Evolutionary conservation across 92 coral and sea anemone species (phyloP), one percentile per base, ranked within the genome.

Genomic region (Epizoanthus ramosus): DNA sequence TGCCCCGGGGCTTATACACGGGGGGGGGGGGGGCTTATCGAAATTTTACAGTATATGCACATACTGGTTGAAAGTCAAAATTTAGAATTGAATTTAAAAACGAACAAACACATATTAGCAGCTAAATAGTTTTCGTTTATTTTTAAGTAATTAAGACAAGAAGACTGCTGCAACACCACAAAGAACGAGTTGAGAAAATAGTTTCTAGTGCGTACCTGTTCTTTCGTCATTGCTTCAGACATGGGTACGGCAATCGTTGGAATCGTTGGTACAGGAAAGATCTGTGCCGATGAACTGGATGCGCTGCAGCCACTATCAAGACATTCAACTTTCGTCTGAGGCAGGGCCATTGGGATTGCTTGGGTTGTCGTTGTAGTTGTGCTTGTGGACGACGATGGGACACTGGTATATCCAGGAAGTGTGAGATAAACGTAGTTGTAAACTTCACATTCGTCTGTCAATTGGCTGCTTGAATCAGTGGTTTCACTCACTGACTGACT

Each of bases 251-350:
- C 82, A 77, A 77, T 37, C 22, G 82, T 18, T 63, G 82, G 82
- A 61, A 77, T 37, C 41, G 82, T 18, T 63, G 82, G 82, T 39
- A 77, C 57, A 77, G 82, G 82, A 33, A 60, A 60, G 41, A 77
- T 35, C 70, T 39, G 71, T 41, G 82, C 71, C 10, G 82, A 39
- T 24, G 57, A 59, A 60, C 35, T 39, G 16, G 82, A 57, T 43
- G 82, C 61, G 71, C 82, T 77, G 56, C 47, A 77, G 58, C 82
- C 82, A 24, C 70, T 60, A 57, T 77, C 57, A 4, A 77, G 41
- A 77, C 82, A 77, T 57, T 77, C 82, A 21, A 77, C 71, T 77
- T 77, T 77, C 17, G 82, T 77, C 70, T 77, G 82, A 37, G 82
- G 82, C 57, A 77, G 45, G 15, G 71, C 16, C 57, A 77, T 19